Evolutionary conservation across 1,140 invertebrate species (phyloP).

Genomic region (Drosophila micromelanica): DNA sequence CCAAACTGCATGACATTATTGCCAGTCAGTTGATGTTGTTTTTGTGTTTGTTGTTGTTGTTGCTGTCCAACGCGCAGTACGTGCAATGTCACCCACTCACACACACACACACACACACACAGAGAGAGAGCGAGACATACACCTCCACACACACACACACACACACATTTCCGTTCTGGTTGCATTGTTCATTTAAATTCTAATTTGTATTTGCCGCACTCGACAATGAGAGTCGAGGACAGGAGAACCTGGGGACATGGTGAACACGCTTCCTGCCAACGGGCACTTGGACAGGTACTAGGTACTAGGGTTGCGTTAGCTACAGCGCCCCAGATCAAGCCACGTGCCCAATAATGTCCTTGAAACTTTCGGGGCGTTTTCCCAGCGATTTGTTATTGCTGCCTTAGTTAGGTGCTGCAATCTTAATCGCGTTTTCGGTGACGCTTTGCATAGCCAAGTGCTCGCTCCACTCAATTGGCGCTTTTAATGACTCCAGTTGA

Average conservation of each 20-base stretch:
- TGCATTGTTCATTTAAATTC: slow-evolving; percentile 83
- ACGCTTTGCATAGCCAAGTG: slow-evolving; percentile 29
- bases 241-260: slow-evolving; percentile 16
- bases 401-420: slow-evolving; percentile 37
- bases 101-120: slow-evolving; percentile 48
- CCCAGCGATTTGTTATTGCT: slow-evolving; percentile 33
- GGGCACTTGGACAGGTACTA: slow-evolving; percentile 63
- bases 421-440: slow-evolving; percentile 50
- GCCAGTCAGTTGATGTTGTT: slow-evolving; percentile 37
- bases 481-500: slow-evolving; percentile 36
- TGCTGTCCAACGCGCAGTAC: slow-evolving; percentile 50
- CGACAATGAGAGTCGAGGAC: slow-evolving; percentile 59
- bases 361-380: slow-evolving; percentile 56
- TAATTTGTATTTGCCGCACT: slow-evolving; percentile 81
- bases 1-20: slow-evolving; percentile 79
- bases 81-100: slow-evolving; percentile 62
- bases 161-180: slow-evolving; percentile 71
- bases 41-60: slow-evolving; percentile 33
- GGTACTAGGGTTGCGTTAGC: slow-evolving; percentile 25
- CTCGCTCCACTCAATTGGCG: slow-evolving; percentile 23
- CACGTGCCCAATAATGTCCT: slow-evolving; percentile 72
- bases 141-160: slow-evolving; percentile 50
- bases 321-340: slow-evolving; percentile 6
- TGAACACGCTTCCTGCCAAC: slow-evolving; percentile 67
- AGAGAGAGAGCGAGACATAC: slow-evolving; percentile 11